Evolutionary conservation across 2,113 vertebrate species (phyloP).

Genomic region (Cebidichthys violaceus): DNA sequence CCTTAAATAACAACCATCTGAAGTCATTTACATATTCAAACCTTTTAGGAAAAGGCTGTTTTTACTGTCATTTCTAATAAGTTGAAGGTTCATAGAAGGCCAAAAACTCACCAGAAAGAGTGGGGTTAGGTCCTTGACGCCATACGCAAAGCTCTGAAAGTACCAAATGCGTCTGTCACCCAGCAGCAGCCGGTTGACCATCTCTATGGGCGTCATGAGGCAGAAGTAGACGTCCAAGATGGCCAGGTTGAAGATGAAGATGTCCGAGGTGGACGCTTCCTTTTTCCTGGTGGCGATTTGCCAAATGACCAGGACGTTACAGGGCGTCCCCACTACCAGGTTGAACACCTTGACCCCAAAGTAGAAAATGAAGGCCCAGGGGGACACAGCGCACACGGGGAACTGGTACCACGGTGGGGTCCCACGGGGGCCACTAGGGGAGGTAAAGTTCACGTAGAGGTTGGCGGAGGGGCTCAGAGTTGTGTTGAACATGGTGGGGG

Average conservation of each 20-base stretch:
- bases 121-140: slow-evolving; percentile 77
- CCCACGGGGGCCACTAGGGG: accelerated
- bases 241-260: slow-evolving; percentile 83
- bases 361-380: slow-evolving; percentile 81
- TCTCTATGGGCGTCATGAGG: slow-evolving; percentile 77
- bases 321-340: slow-evolving; percentile 75
- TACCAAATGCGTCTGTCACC: slow-evolving; percentile 66
- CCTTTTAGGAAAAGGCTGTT: too few species aligned
- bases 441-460: slow-evolving; percentile 45
- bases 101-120: slow-evolving; percentile 77
- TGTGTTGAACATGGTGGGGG: slow-evolving; percentile 55
- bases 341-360: slow-evolving; percentile 81
- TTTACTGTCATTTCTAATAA: not conserved
- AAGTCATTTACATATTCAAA: too few species aligned
- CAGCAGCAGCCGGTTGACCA: slow-evolving; percentile 76
- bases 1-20: too few species aligned
- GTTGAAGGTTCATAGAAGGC: not conserved
- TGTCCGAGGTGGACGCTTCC: slow-evolving; percentile 76
- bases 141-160: slow-evolving; percentile 78
- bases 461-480: not conserved
- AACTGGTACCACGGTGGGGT: slow-evolving; percentile 76
- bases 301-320: slow-evolving; percentile 82
- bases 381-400: slow-evolving; percentile 56
- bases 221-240: slow-evolving; percentile 80
- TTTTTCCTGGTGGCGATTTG: slow-evolving; percentile 71